phyloP scores from a whole-genome alignment of 1,140 invertebrate species.

The Drosophila subpulchrella region DNA sequence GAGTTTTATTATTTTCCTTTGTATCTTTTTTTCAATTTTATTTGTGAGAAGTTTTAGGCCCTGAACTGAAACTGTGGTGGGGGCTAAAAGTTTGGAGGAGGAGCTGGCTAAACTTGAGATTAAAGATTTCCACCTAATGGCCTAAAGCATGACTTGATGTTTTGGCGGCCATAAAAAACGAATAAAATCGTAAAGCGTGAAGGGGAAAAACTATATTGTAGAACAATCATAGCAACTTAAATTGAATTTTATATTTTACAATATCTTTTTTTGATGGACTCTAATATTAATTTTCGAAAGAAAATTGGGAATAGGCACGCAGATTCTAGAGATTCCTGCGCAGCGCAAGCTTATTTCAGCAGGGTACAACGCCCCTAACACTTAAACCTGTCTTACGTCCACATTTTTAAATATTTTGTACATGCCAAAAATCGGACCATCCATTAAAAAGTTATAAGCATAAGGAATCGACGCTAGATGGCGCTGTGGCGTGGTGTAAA shows the following conservation, averaged over 20 bases:
- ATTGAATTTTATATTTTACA: too few relatives aligned
- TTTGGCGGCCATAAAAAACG: neutral
- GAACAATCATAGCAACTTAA: neutral
- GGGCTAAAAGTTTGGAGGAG: conserved; percentile 11
- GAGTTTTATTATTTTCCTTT: conserved; percentile 12
- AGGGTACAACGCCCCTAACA: too few relatives aligned
- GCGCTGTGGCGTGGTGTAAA: too few relatives aligned
- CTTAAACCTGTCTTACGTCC: too few relatives aligned
- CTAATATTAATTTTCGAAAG: too few relatives aligned
- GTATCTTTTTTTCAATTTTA: conserved; percentile 13
- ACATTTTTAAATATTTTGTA: too few relatives aligned
- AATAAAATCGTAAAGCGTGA: neutral
- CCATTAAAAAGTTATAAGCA: neutral
- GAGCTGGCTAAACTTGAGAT: conserved; percentile 22
- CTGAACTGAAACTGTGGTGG: conserved; percentile 17
- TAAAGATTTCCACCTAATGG: conserved; percentile 31
- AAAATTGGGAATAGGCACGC: too few relatives aligned
- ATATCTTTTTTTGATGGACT: too few relatives aligned
- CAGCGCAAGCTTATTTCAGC: too few relatives aligned
- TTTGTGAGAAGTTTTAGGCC: conserved; percentile 42
- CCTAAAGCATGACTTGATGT: conserved; percentile 16
- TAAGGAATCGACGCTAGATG: neutral
- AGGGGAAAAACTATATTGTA: neutral
- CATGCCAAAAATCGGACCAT: too few relatives aligned
- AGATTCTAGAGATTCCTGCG: too few relatives aligned